Base-by-base conservation (phyloP, 2,113 vertebrate genomes). In the Chionis minor region DNA sequence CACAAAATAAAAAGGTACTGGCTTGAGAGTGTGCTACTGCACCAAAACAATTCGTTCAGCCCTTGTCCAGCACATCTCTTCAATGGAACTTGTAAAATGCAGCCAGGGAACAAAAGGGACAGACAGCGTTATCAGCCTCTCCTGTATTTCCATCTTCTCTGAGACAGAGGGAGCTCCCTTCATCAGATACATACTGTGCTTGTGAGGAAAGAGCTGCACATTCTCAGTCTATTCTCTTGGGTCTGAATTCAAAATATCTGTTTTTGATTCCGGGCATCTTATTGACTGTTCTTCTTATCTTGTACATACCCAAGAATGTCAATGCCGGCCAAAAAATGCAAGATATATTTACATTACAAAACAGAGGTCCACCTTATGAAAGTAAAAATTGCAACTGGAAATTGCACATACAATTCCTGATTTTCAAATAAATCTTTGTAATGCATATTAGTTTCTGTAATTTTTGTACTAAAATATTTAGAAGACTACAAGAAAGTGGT, bases 371-470 rank as follows among this genome's bases (percentile, higher is more conserved):
- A 45, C 7, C 18, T 87, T 54, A 62, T 2, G 11, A 82, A 90
- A 88, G 26, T 20, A 86, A 88, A 30, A 83, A 47, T 35, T 54
- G 32, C 61, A 85, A 49, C 14, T 81, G 20, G 27, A 82, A 73
- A 63, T 5, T 38, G 23, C 35, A 70, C 3, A 17, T 22, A 23
- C 3, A 51, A 16, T 33, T 70, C 28, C 35, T 0, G 0, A 12
- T 77, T 85, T 93, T 90, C 47, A 80, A 70, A 73, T 42, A 83
- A 92, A 90, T 11, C 4, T 63, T 73, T 62, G 17, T 13, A 92
- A 74, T 66, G 26, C 3, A 33, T 42, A 42, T 32, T 70, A 33
- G 21, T 58, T 56, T 33, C 38, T 32, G 19, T 12, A 77, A 17
- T 7, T 73, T 62, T 65, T 73, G 2, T 20, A 58, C n/a, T 54